Percentiles rank a stretch among this genome's conserved stretches.
Conservation (phyloP, 2,113 vertebrate species). For the Himantopus leucocephalus region DNA sequence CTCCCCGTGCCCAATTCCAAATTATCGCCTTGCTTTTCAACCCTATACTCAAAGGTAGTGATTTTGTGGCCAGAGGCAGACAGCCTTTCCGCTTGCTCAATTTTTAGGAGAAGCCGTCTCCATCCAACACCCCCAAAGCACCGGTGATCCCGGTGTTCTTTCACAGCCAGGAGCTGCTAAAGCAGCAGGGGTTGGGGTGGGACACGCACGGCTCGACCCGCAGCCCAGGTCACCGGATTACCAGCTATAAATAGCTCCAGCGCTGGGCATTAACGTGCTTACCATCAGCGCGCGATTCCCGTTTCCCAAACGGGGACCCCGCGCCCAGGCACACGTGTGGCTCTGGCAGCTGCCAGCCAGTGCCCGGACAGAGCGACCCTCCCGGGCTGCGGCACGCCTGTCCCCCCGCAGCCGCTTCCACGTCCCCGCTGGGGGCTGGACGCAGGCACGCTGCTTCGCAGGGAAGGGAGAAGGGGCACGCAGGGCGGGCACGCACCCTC, state of each 20-base stretch:
- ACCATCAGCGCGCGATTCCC: neutral
- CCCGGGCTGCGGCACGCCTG: rapidly evolving
- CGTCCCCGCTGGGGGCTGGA: no score
- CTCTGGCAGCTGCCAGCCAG: neutral
- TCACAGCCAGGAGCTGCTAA: neutral
- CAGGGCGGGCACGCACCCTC: rapidly evolving
- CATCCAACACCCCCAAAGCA: neutral
- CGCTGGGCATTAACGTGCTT: neutral
- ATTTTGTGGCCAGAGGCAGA: neutral
- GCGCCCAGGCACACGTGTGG: neutral
- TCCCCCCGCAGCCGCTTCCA: neutral
- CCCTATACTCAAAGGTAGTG: neutral
- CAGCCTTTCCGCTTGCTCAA: rapidly evolving
- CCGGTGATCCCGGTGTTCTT: neutral
- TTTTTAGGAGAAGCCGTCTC: neutral
- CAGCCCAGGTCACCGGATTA: slow-evolving; percentile 55
- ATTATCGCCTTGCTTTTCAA: neutral
- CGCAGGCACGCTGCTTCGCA: no score
- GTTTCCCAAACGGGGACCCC: neutral
- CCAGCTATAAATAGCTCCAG: neutral
- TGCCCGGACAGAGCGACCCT: rapidly evolving
- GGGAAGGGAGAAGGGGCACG: neutral
- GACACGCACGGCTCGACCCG: neutral
- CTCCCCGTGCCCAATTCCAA: rapidly evolving
- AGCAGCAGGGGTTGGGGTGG: neutral